phyloP scores from a whole-genome alignment of 1,140 invertebrate species.

The Achatina immaculata region DNA sequence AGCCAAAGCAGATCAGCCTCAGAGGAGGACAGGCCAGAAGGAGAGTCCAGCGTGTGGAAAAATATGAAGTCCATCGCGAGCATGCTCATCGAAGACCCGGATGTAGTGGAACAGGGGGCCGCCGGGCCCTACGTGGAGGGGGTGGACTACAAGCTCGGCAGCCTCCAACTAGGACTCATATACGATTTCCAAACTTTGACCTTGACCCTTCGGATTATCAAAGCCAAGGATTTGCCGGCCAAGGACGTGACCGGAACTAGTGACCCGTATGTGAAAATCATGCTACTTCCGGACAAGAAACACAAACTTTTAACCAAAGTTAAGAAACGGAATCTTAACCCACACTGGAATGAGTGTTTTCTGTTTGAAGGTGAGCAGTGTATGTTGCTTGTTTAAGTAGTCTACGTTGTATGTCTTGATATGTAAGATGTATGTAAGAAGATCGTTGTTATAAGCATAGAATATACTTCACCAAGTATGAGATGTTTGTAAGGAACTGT shows the following conservation, averaged over 20 bases:
- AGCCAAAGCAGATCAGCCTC: constrained; percentile 51
- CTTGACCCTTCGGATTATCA: constrained; percentile 81
- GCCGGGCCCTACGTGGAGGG: constrained; percentile 57
- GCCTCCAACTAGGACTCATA: constrained; percentile 92
- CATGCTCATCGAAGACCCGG: constrained; percentile 63
- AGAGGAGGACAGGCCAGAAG: constrained; percentile 45
- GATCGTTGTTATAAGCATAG: too few species aligned
- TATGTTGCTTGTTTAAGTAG: background rate
- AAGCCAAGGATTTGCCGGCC: constrained; percentile 90
- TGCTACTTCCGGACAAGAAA: constrained; percentile 94
- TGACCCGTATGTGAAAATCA: constrained; percentile 78
- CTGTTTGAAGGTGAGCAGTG: constrained; percentile 90
- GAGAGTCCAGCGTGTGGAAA: constrained; percentile 39
- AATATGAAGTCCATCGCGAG: constrained; percentile 56
- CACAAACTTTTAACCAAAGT: constrained; percentile 97
- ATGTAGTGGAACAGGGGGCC: constrained; percentile 50
- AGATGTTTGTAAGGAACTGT: too few species aligned
- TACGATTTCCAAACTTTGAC: constrained; percentile 96
- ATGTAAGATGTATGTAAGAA: too few species aligned
- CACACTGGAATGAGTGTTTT: constrained; percentile 97
- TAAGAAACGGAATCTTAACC: constrained; percentile 93
- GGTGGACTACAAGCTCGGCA: constrained; percentile 66
- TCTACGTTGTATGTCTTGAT: background rate
- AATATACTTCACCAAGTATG: too few species aligned
- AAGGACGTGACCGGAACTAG: constrained; percentile 95